A percentile compares a stretch with the other conserved stretches of the same genome.
phyloP scores from a whole-genome alignment of 2,888 invertebrate species.

The Drosophila anomelani region DNA sequence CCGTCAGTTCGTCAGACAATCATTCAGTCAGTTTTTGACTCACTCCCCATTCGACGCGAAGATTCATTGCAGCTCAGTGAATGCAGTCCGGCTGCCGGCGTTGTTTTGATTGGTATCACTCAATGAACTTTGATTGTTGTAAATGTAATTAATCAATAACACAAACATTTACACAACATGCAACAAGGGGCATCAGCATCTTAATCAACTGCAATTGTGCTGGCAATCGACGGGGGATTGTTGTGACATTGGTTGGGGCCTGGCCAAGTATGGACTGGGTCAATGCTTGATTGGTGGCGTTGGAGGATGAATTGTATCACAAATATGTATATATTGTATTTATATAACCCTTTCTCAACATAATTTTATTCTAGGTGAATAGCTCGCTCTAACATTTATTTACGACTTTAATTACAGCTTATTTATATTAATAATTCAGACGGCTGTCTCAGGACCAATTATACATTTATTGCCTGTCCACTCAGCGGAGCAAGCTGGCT shows the following conservation, averaged over 20 bases:
- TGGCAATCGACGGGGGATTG: conserved; percentile 29
- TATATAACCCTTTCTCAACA: not conserved
- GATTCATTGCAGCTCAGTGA: conserved; percentile 68
- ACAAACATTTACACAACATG: conserved; percentile 69
- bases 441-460: conserved; percentile 19
- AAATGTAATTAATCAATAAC: conserved; percentile 81
- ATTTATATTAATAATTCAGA: conserved; percentile 20
- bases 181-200: conserved; percentile 40
- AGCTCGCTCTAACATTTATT: not conserved
- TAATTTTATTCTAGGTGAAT: not conserved
- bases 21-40: conserved; percentile 24
- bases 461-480: conserved; percentile 14
- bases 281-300: conserved; percentile 22
- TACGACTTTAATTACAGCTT: not conserved
- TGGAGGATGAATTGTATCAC: conserved; percentile 3
- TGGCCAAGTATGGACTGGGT: conserved; percentile 19
- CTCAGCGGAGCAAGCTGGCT: conserved; percentile 8
- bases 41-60: conserved; percentile 46
- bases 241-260: conserved; percentile 36
- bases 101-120: conserved; percentile 82
- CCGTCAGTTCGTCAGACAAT: conserved; percentile 37
- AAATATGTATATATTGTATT: not conserved
- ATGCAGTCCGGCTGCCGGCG: conserved; percentile 49
- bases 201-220: conserved; percentile 66
- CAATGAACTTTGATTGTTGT: conserved; percentile 78